phyloP scores from a whole-genome alignment of 2,888 invertebrate species.

The Agrochola macilenta region DNA sequence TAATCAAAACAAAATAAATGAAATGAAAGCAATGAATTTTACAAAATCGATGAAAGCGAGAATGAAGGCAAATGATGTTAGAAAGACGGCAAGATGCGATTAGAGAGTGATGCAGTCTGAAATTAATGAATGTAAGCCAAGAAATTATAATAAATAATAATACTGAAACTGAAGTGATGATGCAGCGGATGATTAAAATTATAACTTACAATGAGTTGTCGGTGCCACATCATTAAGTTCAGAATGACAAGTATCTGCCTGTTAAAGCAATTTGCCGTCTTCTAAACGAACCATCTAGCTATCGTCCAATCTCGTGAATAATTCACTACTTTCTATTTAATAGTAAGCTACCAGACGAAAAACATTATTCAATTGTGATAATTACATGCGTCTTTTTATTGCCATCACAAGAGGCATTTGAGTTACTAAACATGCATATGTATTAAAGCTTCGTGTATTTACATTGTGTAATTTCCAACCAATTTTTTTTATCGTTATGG shows the following conservation, averaged over 20 bases:
- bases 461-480: background rate
- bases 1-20: constrained; percentile 23
- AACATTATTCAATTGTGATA: constrained; percentile 58
- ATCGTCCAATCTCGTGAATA: constrained; percentile 52
- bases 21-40: constrained; percentile 60
- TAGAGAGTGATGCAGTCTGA: constrained; percentile 85
- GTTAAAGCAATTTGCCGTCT: constrained; percentile 89
- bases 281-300: constrained; percentile 74
- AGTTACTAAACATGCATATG: constrained; percentile 37
- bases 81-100: constrained; percentile 91
- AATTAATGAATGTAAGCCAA: constrained; percentile 85
- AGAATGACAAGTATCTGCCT: constrained; percentile 75
- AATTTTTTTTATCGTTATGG: background rate
- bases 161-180: constrained; percentile 82
- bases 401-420: constrained; percentile 18
- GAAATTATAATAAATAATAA: constrained; percentile 82
- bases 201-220: constrained; percentile 80
- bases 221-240: constrained; percentile 88
- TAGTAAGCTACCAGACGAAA: constrained; percentile 62
- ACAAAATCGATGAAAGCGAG: constrained; percentile 74
- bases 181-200: constrained; percentile 82
- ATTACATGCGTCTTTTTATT: constrained; percentile 38
- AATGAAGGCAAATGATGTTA: constrained; percentile 83
- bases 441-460: constrained; percentile 33
- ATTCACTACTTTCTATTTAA: constrained; percentile 51